These are phyloP conservation scores for Ophioninae sp. DNA, from an alignment of 2,888 invertebrate genomes.

Conservation along the genomic window DNA sequence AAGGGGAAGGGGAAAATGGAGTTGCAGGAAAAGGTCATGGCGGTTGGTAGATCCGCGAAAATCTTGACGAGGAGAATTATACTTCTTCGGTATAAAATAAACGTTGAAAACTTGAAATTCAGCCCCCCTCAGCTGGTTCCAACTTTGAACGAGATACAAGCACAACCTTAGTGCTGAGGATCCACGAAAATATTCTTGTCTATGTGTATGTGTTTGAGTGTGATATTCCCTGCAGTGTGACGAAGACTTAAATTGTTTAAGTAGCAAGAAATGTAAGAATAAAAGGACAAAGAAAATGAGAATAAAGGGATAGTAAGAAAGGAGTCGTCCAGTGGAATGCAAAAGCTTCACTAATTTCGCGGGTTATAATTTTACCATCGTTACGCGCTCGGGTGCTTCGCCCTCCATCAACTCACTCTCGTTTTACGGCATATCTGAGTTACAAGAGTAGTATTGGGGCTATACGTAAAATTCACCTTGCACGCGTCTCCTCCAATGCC, in stretches of 20 bases:
- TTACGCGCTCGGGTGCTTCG: slow-evolving; percentile 57
- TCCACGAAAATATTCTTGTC: background rate
- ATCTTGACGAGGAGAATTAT: slow-evolving; percentile 45
- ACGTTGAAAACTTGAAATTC: slow-evolving; percentile 44
- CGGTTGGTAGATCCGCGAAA: slow-evolving; percentile 28
- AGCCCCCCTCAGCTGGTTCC: slow-evolving; percentile 28
- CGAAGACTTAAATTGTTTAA: slow-evolving; percentile 53
- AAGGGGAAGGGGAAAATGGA: slow-evolving; percentile 18
- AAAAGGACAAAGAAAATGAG: slow-evolving; percentile 26
- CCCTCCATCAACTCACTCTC: slow-evolving; percentile 9
- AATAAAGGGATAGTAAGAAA: slow-evolving; percentile 36
- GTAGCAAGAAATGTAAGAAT: slow-evolving; percentile 46
- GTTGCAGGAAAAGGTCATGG: slow-evolving; percentile 31
- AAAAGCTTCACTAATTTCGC: slow-evolving; percentile 62
- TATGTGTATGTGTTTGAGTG: slow-evolving; percentile 4
- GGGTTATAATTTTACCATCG: slow-evolving; percentile 68
- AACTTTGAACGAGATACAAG: slow-evolving; percentile 30
- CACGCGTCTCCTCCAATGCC: background rate
- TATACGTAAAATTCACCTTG: slow-evolving; percentile 1
- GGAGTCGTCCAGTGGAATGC: slow-evolving; percentile 45
- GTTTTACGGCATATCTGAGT: slow-evolving; percentile 4
- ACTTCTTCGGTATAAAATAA: slow-evolving; percentile 41
- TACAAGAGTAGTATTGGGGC: background rate
- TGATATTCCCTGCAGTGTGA: slow-evolving; percentile 42
- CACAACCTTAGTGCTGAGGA: background rate